Percentiles rank a stretch among this genome's conserved stretches.
These are phyloP conservation scores for Philhelius pedissequus DNA, from an alignment of 2,888 invertebrate species.

Conservation along the genomic window DNA sequence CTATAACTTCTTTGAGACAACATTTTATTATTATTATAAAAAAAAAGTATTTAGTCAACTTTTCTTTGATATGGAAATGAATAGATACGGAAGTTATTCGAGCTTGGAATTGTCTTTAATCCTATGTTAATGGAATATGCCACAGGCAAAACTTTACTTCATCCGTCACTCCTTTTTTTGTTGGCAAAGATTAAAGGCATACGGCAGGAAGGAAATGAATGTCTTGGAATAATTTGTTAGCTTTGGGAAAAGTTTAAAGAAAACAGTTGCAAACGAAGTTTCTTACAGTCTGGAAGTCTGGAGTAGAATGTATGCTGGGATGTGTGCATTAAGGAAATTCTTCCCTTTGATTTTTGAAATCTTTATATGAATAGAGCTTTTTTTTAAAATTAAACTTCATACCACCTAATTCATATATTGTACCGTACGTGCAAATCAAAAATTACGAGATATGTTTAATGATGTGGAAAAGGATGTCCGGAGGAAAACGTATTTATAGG, in stretches of 20 bases:
- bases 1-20: background rate
- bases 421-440: too few species aligned
- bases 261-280: slow-evolving; percentile 14
- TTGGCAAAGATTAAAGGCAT: slow-evolving; percentile 31
- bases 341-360: background rate
- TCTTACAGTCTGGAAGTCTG: background rate
- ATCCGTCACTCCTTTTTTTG: background rate
- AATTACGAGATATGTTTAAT: too few species aligned
- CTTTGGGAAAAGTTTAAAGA: slow-evolving; percentile 21
- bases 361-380: background rate
- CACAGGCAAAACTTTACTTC: slow-evolving; percentile 44
- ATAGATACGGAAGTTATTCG: background rate
- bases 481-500: too few species aligned
- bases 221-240: slow-evolving; percentile 19
- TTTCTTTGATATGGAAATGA: slow-evolving; percentile 46
- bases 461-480: too few species aligned
- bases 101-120: slow-evolving; percentile 51
- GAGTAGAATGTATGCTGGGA: background rate
- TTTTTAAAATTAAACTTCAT: too few species aligned
- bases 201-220: background rate
- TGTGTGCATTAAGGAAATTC: background rate
- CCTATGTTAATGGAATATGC: slow-evolving; percentile 53
- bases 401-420: too few species aligned
- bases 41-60: slow-evolving; percentile 22
- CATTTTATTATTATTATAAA: background rate